phyloP scores from a whole-genome alignment of 1,140 invertebrate species.

The Sitophilus oryzae region DNA sequence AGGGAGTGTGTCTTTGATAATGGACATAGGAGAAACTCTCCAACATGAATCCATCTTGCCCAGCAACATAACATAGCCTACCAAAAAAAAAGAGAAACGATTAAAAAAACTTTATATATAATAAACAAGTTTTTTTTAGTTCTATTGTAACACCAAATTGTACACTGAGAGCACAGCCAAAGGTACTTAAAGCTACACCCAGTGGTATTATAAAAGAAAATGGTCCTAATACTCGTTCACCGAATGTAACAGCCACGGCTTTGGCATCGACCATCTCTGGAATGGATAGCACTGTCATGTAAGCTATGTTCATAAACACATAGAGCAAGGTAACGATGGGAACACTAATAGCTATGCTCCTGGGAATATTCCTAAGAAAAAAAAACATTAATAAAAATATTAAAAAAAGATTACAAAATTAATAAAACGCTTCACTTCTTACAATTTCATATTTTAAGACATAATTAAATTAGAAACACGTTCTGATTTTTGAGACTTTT shows the following conservation, averaged over 20 bases:
- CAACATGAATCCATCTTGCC: conserved; percentile 79
- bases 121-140: no score
- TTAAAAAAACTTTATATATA: no score
- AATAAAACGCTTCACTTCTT: no score
- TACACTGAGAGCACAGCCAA: conserved; percentile 68
- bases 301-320: conserved; percentile 86
- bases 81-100: no score
- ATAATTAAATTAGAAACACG: no score
- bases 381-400: no score
- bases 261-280: conserved; percentile 71
- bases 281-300: conserved; percentile 79
- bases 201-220: conserved; percentile 61
- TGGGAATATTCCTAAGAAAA: conserved; percentile 64
- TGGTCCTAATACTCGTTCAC: conserved; percentile 54
- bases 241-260: conserved; percentile 81
- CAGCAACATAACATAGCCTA: conserved; percentile 85
- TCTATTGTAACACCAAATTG: conserved; percentile 70
- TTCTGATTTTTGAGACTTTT: no score
- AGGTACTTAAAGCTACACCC: conserved; percentile 67
- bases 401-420: no score
- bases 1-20: conserved; percentile 69
- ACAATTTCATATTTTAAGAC: no score
- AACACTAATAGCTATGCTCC: conserved; percentile 86
- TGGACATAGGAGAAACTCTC: conserved; percentile 82
- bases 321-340: conserved; percentile 83